Conservation (phyloP, 2,888 invertebrate species). For the Harpalus rufipes region DNA sequence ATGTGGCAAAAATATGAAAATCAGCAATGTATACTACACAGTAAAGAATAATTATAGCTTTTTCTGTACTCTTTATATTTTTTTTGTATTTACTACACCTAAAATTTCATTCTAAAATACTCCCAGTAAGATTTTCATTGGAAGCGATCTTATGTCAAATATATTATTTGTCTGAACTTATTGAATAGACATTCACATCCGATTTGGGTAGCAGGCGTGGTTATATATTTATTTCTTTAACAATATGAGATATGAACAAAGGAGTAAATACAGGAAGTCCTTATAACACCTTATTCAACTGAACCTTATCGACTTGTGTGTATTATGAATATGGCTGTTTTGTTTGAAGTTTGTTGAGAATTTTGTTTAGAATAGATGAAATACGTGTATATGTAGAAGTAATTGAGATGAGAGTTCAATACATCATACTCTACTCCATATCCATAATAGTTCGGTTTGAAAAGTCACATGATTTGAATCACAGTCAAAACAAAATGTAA, state of each 20-base stretch:
- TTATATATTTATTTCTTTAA: too few species aligned
- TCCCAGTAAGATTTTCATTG: too few species aligned
- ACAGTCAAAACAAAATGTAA: conserved; percentile 6
- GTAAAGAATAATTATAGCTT: too few species aligned
- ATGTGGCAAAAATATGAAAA: too few species aligned
- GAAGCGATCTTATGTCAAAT: too few species aligned
- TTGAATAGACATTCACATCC: too few species aligned
- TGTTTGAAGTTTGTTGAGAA: conserved; percentile 13
- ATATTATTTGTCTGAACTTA: too few species aligned
- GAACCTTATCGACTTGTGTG: background rate
- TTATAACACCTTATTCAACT: background rate
- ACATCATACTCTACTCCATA: background rate
- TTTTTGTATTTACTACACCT: too few species aligned
- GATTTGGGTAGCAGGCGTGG: too few species aligned
- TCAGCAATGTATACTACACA: too few species aligned
- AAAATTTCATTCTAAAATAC: too few species aligned
- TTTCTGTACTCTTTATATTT: too few species aligned
- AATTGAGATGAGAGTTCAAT: conserved; percentile 5
- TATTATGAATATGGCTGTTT: background rate
- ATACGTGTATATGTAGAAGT: background rate
- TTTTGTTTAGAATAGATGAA: background rate
- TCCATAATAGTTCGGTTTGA: conserved; percentile 11
- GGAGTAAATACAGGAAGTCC: background rate
- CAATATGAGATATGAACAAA: background rate
- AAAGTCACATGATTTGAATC: background rate